These are phyloP conservation scores for Dryas iulia DNA, from an alignment of 1,140 invertebrate species.

Conservation along the genomic window DNA sequence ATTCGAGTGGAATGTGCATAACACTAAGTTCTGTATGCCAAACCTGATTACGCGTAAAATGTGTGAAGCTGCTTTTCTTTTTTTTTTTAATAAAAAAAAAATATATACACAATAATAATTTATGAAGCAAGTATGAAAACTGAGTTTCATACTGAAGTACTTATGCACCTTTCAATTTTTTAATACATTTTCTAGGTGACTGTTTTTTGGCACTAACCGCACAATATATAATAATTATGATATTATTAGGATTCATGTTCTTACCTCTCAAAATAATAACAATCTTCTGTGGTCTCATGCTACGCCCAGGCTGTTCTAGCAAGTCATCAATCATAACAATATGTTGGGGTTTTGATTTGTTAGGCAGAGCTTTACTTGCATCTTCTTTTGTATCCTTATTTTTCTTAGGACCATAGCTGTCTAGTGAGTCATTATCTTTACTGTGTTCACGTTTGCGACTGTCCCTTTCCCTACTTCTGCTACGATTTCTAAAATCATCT, in stretches of 20 bases:
- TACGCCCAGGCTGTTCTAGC: constrained; percentile 86
- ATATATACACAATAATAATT: no score
- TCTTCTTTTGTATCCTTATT: constrained; percentile 44
- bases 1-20: no score
- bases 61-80: no score
- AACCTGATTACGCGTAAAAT: no score
- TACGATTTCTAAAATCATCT: constrained; percentile 46
- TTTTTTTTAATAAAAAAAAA: no score
- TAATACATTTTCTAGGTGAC: no score
- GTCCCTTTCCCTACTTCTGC: constrained; percentile 52
- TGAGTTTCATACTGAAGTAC: no score
- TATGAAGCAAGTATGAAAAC: no score
- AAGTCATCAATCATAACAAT: constrained; percentile 91
- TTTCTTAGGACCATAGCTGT: constrained; percentile 33
- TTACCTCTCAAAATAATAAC: constrained; percentile 93
- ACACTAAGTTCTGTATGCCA: no score
- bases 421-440: constrained; percentile 49
- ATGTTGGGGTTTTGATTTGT: constrained; percentile 53
- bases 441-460: constrained; percentile 58
- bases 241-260: neutral
- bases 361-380: neutral
- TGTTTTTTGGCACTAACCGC: no score
- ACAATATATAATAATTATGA: neutral
- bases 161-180: no score
- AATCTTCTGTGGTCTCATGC: constrained; percentile 89